These are phyloP conservation scores for Lepisosteus oculatus DNA, from an alignment of 2,113 vertebrate genomes.

Conservation along the genomic window DNA sequence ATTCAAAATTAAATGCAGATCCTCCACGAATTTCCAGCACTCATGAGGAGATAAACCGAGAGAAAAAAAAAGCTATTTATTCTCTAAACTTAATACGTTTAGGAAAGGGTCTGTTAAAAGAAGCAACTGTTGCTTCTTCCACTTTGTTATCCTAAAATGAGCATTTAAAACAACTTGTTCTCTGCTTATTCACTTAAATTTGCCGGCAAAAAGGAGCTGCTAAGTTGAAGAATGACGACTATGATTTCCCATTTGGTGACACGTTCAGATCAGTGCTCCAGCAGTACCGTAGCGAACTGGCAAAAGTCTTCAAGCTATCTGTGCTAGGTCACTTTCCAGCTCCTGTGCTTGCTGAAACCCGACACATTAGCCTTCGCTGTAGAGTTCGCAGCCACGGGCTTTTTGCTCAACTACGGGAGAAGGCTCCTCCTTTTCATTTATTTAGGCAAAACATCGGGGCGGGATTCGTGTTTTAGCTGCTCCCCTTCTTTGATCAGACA, in stretches of 20 bases:
- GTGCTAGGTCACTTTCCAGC: slow-evolving; percentile 21
- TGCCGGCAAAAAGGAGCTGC: slow-evolving; percentile 21
- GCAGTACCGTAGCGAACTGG: slow-evolving; percentile 13
- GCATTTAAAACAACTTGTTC: slow-evolving; percentile 26
- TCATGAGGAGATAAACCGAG: slow-evolving; percentile 21
- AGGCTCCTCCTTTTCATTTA: slow-evolving; percentile 60
- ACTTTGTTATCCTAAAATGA: slow-evolving; percentile 8
- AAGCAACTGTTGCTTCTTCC: slow-evolving; percentile 18
- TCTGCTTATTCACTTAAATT: slow-evolving; percentile 22
- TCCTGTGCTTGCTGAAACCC: slow-evolving; percentile 50
- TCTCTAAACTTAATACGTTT: slow-evolving; percentile 8
- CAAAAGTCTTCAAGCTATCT: slow-evolving; percentile 9
- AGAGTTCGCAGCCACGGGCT: slow-evolving; percentile 34
- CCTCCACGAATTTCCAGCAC: slow-evolving; percentile 25
- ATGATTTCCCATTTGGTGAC: slow-evolving; percentile 28
- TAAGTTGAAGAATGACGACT: slow-evolving; percentile 29
- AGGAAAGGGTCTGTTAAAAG: not conserved
- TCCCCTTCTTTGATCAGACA: slow-evolving; percentile 51
- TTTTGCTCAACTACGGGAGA: slow-evolving; percentile 37
- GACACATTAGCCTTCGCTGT: slow-evolving; percentile 36
- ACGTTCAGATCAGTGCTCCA: slow-evolving; percentile 26
- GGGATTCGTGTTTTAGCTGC: slow-evolving; percentile 48
- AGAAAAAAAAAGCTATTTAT: not conserved
- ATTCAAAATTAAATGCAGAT: not conserved
- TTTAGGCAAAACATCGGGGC: slow-evolving; percentile 58